These are phyloP conservation scores for Chiridota heheva DNA, from an alignment of 35 echinoderm and acorn worm genomes.

Conservation along the genomic window DNA sequence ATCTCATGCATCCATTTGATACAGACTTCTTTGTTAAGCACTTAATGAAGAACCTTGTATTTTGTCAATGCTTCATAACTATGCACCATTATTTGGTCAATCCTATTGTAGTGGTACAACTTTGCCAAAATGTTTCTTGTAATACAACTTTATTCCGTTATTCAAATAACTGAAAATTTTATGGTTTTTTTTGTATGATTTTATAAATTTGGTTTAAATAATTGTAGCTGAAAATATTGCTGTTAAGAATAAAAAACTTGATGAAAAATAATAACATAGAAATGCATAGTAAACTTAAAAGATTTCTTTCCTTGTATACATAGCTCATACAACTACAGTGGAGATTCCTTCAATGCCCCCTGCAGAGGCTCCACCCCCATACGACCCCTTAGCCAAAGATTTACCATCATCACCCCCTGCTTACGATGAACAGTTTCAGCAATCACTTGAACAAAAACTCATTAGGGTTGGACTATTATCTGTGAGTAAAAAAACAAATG, in stretches of 20 bases:
- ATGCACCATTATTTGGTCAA: no score
- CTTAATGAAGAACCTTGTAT: no score
- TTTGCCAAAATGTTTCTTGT: no score
- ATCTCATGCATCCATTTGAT: no score
- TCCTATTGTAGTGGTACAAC: no score
- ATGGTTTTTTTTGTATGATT: no score
- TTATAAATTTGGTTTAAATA: no score
- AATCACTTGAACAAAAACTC: conserved; percentile 57
- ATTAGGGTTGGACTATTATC: conserved; percentile 46
- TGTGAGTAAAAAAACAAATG: conserved; percentile 17
- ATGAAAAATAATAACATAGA: not conserved
- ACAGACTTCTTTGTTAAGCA: no score
- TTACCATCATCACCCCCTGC: conserved; percentile 23
- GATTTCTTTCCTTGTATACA: not conserved
- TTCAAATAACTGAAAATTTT: no score
- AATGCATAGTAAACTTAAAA: not conserved
- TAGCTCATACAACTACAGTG: not conserved
- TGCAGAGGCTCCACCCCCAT: conserved; percentile 53
- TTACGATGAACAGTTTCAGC: conserved; percentile 40
- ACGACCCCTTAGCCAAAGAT: conserved; percentile 19
- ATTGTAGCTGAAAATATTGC: no score
- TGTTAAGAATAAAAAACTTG: not conserved
- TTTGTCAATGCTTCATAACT: no score
- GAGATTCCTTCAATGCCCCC: conserved; percentile 11
- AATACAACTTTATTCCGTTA: no score